These are phyloP conservation scores for Anhinga anhinga DNA, from an alignment of 2,113 vertebrate species.

Conservation along the genomic window DNA sequence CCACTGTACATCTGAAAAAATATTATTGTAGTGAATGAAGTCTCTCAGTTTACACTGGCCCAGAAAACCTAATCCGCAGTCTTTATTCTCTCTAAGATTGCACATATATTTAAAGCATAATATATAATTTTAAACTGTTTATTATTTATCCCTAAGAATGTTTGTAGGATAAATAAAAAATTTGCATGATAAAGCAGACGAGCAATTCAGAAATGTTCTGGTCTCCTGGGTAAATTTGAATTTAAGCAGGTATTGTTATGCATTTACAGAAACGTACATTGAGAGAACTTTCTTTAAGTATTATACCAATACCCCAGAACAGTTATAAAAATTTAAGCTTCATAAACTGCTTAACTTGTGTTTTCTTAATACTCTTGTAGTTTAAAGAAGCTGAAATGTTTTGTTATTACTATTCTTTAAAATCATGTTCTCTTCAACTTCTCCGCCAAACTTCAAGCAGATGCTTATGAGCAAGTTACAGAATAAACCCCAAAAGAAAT, in stretches of 20 bases:
- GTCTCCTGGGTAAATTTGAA: constrained; percentile 50
- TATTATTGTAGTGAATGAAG: neutral
- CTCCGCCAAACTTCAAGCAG: neutral
- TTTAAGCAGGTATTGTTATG: constrained; percentile 68
- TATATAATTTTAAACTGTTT: constrained; percentile 18
- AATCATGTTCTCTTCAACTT: neutral
- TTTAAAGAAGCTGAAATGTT: constrained; percentile 65
- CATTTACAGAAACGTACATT: constrained; percentile 9
- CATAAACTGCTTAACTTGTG: constrained; percentile 68
- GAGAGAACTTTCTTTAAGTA: constrained; percentile 29
- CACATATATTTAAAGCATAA: neutral
- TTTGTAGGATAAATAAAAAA: constrained; percentile 68
- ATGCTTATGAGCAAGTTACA: neutral
- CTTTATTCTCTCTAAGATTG: neutral
- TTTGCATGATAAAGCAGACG: constrained; percentile 63
- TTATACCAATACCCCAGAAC: constrained; percentile 50
- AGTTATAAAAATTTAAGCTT: constrained; percentile 58
- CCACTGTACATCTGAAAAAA: neutral
- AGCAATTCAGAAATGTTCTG: constrained; percentile 48
- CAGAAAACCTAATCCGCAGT: neutral
- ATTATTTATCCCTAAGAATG: constrained; percentile 57
- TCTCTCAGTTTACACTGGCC: neutral
- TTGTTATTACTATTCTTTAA: constrained; percentile 9
- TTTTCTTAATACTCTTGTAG: constrained; percentile 66
- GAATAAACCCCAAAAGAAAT: neutral